A percentile compares a stretch with the other conserved stretches of the same genome.
Conservation (phyloP, 1,140 invertebrate genomes). For the Nebria ingens region DNA sequence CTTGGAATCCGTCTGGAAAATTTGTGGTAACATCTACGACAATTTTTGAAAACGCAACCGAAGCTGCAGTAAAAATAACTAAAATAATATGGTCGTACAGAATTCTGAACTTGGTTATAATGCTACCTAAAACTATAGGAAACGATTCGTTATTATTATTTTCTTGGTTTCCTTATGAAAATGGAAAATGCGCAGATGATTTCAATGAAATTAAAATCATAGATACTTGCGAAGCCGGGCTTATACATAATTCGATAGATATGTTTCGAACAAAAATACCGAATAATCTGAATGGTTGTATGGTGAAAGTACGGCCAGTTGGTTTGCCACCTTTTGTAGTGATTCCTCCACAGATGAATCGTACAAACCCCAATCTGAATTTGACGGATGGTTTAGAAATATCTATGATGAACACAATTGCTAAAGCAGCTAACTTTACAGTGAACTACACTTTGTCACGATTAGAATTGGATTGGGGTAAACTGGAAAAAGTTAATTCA, state of each 20-base stretch:
- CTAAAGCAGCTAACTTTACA: slow-evolving; percentile 15
- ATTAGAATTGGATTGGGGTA: slow-evolving; percentile 10
- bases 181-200: slow-evolving; percentile 19
- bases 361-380: not conserved
- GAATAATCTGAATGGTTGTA: slow-evolving; percentile 19
- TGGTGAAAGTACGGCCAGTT: slow-evolving; percentile 17
- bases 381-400: slow-evolving; percentile 19
- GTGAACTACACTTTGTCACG: slow-evolving; percentile 16
- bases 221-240: slow-evolving; percentile 17
- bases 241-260: too few relatives aligned
- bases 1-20: slow-evolving; percentile 23
- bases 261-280: slow-evolving; percentile 21
- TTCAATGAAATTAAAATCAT: slow-evolving; percentile 13
- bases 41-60: slow-evolving; percentile 11
- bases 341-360: not conserved
- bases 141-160: too few relatives aligned
- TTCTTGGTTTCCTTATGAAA: slow-evolving; percentile 21
- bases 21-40: slow-evolving; percentile 20
- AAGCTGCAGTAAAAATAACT: too few relatives aligned
- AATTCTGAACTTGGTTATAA: slow-evolving; percentile 19
- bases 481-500: slow-evolving; percentile 11
- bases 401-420: slow-evolving; percentile 18
- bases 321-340: slow-evolving; percentile 20
- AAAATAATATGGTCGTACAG: slow-evolving; percentile 14
- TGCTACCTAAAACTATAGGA: too few relatives aligned